Base-by-base conservation (phyloP, 2,113 vertebrate species). In the Trematomus loennbergii region DNA sequence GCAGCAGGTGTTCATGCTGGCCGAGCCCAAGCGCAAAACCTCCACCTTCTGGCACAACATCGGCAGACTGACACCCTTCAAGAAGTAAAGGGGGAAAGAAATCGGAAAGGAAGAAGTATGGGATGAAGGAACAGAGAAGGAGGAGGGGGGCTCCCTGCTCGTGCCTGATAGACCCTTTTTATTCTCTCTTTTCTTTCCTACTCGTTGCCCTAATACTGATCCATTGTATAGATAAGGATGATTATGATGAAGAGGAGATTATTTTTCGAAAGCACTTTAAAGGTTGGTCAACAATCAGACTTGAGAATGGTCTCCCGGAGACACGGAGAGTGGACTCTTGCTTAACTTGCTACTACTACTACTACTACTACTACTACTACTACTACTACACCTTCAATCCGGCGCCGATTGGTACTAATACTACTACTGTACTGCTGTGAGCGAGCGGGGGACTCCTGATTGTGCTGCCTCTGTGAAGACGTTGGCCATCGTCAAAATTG, bases 21-120 rank as follows among this genome's bases (percentile, higher is more conserved):
- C 97, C 3, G 97, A 99, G 89, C 97, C 97, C 87, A 98, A 98
- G 86, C 95, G 96, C 92, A 99, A 98, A 93, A 95, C 96, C 58
- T 97, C 96, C 70, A 97, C 97, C 91, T 99, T 99, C 95, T 99
- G 97, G 97, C 97, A 99, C 92, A 98, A 96, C 93, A 97, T 98
- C 66, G 97, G 97, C 89, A 93, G 97, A 87, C 95, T 99, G 94
- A 96, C 97, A 0, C 97, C 97, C 4, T 99, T 99, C 94, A 96
- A 96, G 80, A 99, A 98, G 91, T 98, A 71, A 72, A 64, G 45
- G 5, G 25, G 5, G 15, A 45, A 13, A 53, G 12, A 53, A 25
- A 20, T 5, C 12, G 15, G 1, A 48, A n/a, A 54, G 46, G 49
- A 65, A 55, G 0, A 40, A 49, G 64, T n/a, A 58, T 52, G 54